A percentile compares a stretch with the other conserved stretches of the same genome.
phyloP scores from a whole-genome alignment of 1,140 invertebrate genomes.

The Drosophila ohnishii region DNA sequence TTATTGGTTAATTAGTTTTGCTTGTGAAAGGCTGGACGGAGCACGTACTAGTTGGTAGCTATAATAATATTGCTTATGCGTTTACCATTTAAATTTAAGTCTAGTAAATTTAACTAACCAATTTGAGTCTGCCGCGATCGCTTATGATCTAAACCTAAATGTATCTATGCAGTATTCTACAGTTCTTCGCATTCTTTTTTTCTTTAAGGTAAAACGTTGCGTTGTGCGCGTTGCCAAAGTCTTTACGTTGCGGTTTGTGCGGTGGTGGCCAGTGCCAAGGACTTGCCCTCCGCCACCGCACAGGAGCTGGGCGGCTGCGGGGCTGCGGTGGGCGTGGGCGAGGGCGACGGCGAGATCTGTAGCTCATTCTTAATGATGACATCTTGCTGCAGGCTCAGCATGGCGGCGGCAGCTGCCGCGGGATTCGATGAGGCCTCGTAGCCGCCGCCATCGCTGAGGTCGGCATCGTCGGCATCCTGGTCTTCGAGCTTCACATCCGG shows the following conservation, averaged over 20 bases:
- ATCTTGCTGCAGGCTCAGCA: conserved; percentile 70
- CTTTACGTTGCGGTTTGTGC: conserved; percentile 74
- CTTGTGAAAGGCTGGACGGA: conserved; percentile 67
- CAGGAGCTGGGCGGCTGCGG: conserved; percentile 31
- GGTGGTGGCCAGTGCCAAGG: conserved; percentile 51
- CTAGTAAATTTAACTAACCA: conserved; percentile 49
- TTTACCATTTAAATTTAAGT: conserved; percentile 13
- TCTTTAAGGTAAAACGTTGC: conserved; percentile 26
- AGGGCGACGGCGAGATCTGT: conserved; percentile 78
- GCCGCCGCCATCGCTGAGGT: conserved; percentile 32
- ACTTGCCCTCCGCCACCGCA: conserved; percentile 56
- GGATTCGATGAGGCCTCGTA: conserved; percentile 35
- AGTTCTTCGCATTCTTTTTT: conserved; percentile 21
- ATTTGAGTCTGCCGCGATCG: conserved; percentile 30
- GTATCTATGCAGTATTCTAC: conserved; percentile 41
- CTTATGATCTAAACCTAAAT: conserved; percentile 13
- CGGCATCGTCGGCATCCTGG: conserved; percentile 38
- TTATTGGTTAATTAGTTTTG: conserved; percentile 1
- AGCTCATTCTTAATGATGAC: conserved; percentile 80
- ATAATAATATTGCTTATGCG: conserved; percentile 48
- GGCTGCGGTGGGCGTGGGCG: conserved; percentile 52
- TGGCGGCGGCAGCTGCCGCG: conserved; percentile 55
- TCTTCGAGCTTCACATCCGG: conserved; percentile 66
- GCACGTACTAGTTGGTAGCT: conserved; percentile 27
- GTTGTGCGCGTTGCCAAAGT: conserved; percentile 52